Base-by-base conservation (phyloP, 2,888 invertebrate genomes). In the Chironomus tentans region DNA sequence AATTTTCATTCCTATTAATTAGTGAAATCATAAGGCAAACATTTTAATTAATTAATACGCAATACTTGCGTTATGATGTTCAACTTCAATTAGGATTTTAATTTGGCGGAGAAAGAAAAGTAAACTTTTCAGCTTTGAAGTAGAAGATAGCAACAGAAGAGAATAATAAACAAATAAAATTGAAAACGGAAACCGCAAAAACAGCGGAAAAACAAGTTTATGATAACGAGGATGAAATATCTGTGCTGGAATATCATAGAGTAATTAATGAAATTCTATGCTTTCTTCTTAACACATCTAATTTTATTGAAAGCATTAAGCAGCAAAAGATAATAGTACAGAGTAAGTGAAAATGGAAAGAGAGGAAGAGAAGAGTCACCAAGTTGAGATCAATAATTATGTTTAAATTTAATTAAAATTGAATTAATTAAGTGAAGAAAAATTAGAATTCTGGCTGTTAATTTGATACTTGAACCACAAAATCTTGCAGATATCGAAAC, bases 341-440 rank as follows among this genome's bases (percentile, higher is more conserved):
- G 4, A n/a, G 15, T 50, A 50, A 50, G 4, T 15, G 4, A n/a
- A 2, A 7, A 56, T 56, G 18, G 56, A 56, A 15, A 15, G 21
- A 70, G 3, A 47, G 13, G 24, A 21, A 47, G 21, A 18, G n/a
- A 70, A 70, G 48, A 70, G 47, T 70, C 70, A 70, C 50, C 56
- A 56, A 56, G 56, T 7, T 13, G 46, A 71, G 71, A 71, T 71
- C 71, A 56, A 71, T 71, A 71, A 71, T 71, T 71, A 71, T 71
- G 71, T 71, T 71, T 50, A 28, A 71, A 28, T 56, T 71, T 71
- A 71, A 71, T 71, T 71, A 71, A 70, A 70, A 21, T 38, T 13
- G 38, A 38, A 38, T 70, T 70, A 70, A 70, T 70, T 70, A 70
- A n/a, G 13, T 47, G 18, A 38, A 47, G 5, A 15, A 70, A 47